Evolutionary conservation across 1,140 invertebrate genomes (phyloP), one percentile per base, ranked within the genome.

Genomic region (Bombus fervidus): DNA sequence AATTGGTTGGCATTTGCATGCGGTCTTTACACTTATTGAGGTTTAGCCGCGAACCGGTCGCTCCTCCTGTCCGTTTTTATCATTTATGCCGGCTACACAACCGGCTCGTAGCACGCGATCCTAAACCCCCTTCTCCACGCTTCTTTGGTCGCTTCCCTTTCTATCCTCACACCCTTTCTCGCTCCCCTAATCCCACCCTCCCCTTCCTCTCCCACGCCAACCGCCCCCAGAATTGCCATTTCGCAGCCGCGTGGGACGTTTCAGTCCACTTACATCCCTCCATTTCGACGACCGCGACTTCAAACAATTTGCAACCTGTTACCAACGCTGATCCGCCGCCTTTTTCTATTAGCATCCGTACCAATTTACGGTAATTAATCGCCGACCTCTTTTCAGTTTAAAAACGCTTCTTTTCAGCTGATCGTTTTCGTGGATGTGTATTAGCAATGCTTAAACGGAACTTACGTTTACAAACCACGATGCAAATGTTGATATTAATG

Each of bases 41-140:
- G 89, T 92, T 93, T 92, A 91, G 90, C 86, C 88, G 86, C 90
- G 90, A 90, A 94, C 91, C 91, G 91, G 89, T 94, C 90, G 87
- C 89, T 91, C 83, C 89, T 91, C 75, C 87, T 91, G 92, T 93
- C 93, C 89, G 92, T 94, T 94, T 94, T 94, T 94, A 94, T 93
- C 92, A 94, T 93, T 93, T 93, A 93, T 90, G 88, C 89, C 85
- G 71, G 77, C 77, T 91, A 92, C 88, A 86, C 92, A 92, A 92
- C 91, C 91, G 92, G 90, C 90, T 92, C 76, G 87, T 86, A 92
- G 86, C 93, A 93, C 93, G 93, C 93, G 87, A 93, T 92, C 80
- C 83, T 87, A 68, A 66, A 86, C 73, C 64, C 84, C 72, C 76
- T 62, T 59, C 47, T 69, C 71, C 75, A 43, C 25, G 74, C 86